Base-by-base conservation (phyloP, 2,113 vertebrate species). In the Datnioides undecimradiatus region DNA sequence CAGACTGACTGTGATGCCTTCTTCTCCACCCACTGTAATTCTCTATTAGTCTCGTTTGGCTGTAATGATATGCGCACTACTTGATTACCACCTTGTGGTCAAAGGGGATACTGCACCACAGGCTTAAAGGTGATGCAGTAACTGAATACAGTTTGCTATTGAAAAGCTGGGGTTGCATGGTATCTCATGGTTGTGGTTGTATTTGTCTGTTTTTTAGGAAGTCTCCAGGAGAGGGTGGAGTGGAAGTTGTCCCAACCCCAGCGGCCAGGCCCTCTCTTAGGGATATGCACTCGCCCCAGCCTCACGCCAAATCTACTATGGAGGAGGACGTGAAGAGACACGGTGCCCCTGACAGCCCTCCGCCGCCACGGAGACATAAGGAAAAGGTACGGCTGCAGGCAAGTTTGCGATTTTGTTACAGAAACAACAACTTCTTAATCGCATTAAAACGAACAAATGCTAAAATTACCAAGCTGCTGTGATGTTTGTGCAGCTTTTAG, bases 261-360 rank as follows among this genome's bases (percentile, higher is more conserved):
- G 90, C 96, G 93, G 87, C 96, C 29, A 95, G 97, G 2, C 96
- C 97, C 2, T 97, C 97, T 6, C 96, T 97, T 0, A 93, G 98
- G 83, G 98, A 99, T 82, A 95, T 99, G 29, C 96, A 97, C 1
- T 98, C 96, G 5, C 97, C 97, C 0, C 97, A 98, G 90, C 93
- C 93, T 45, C 85, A 95, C 5, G 95, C 96, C 65, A 97, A 98
- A 84, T 96, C 97, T 68, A 97, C 96, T 0, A 94, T 98, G 0
- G 97, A 99, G 86, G 98, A 99, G 72, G 97, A 99, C n/a, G 88
- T 96, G 71, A 98, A 98, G 95, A 96, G 97, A 79, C 88, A 98
- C 81, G 95, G 95, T 3, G 91, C 95, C 72, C 93, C 96, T 4
- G 97, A 99, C 79, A 98, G 95, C 72, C 96, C 97, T 40, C 96